These are phyloP conservation scores for Drosophila sulfurigaster DNA, from an alignment of 1,140 invertebrate genomes.

Conservation along the genomic window DNA sequence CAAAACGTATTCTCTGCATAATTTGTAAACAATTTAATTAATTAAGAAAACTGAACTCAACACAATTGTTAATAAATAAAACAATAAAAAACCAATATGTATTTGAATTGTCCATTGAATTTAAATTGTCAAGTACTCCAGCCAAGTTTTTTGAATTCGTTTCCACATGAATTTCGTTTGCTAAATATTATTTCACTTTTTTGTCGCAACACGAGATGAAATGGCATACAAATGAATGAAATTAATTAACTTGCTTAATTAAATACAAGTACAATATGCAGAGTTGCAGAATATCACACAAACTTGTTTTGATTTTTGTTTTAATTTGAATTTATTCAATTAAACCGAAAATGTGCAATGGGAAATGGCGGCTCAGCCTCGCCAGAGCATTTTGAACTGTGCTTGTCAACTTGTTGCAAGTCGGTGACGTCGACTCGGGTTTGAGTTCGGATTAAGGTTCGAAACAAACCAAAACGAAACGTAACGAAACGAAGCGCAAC, in stretches of 20 bases:
- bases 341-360: constrained; percentile 43
- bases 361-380: constrained; percentile 15
- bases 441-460: constrained; percentile 11
- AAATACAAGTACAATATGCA: constrained; percentile 55
- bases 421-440: neutral
- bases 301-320: constrained; percentile 64
- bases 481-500: neutral
- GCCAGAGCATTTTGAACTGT: constrained; percentile 5
- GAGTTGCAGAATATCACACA: constrained; percentile 42
- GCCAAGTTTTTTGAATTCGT: neutral
- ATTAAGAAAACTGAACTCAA: too few species aligned
- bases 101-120: too few species aligned
- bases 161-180: neutral
- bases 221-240: constrained; percentile 57
- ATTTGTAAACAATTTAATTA: too few species aligned
- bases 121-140: neutral
- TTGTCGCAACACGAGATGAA: constrained; percentile 11
- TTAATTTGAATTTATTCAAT: constrained; percentile 64
- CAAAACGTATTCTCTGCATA: too few species aligned
- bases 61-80: too few species aligned
- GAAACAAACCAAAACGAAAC: constrained; percentile 18
- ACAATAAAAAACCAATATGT: too few species aligned
- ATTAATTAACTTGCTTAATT: constrained; percentile 73
- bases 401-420: constrained; percentile 43
- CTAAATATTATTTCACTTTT: constrained; percentile 9